Conservation (phyloP, 2,888 invertebrate species). For the Melieria picta region DNA sequence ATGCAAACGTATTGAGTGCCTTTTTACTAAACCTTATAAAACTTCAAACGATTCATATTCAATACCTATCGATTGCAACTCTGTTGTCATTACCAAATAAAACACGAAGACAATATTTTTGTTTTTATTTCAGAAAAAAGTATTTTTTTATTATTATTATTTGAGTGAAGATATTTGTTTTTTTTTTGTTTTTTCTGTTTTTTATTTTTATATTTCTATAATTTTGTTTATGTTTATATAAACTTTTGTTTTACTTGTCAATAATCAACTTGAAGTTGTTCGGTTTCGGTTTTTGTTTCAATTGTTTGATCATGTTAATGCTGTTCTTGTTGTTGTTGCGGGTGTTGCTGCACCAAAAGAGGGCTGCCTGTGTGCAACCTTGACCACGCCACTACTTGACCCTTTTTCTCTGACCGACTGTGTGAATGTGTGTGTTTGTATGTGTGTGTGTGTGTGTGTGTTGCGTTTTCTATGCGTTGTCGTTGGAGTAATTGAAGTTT, state of each 20-base stretch:
- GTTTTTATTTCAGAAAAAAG: slow-evolving; percentile 63
- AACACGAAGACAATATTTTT: slow-evolving; percentile 32
- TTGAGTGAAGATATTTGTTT: slow-evolving; percentile 52
- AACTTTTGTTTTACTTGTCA: background rate
- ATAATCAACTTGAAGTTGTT: slow-evolving; percentile 45
- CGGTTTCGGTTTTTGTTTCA: slow-evolving; percentile 43
- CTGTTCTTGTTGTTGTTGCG: too few species aligned
- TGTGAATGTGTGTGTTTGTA: background rate
- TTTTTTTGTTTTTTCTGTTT: slow-evolving; percentile 43
- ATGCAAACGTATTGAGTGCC: too few species aligned
- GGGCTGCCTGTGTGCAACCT: too few species aligned
- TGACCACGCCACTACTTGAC: too few species aligned
- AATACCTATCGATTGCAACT: too few species aligned
- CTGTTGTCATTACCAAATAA: slow-evolving; percentile 15
- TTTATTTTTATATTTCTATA: slow-evolving; percentile 45
- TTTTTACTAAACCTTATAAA: too few species aligned
- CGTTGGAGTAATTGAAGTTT: slow-evolving; percentile 17
- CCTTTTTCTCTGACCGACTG: too few species aligned
- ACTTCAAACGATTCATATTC: too few species aligned
- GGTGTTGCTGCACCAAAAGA: too few species aligned
- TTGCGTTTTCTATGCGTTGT: slow-evolving; percentile 31
- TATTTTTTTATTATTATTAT: slow-evolving; percentile 51
- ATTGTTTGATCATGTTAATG: too few species aligned
- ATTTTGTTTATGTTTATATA: slow-evolving; percentile 31
- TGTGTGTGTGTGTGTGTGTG: background rate